Base-by-base conservation (phyloP, 2,888 invertebrate species). In the Drosophila bunnanda region DNA sequence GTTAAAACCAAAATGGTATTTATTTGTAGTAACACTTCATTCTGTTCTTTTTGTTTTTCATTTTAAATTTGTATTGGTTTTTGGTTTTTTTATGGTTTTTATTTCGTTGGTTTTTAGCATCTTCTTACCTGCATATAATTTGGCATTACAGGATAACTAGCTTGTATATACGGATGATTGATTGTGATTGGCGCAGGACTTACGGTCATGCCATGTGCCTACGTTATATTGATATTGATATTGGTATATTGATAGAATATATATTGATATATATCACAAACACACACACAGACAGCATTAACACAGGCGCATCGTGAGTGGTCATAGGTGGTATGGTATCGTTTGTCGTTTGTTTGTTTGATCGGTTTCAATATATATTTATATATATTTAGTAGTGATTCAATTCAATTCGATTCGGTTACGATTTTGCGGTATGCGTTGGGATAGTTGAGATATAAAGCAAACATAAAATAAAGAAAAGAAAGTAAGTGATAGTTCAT, bases 181-280 rank as follows among this genome's bases (percentile, higher is more conserved):
- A 92, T 92, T 90, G 93, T 93, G 93, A 92, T 92, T 91, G 93
- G 93, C 92, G 93, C 92, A 91, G 93, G 93, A 92, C 92, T 92
- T 90, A 93, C 92, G 81, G 92, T 93, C 92, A 93, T 92, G 91
- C 93, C 93, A 91, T 93, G 93, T 91, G 93, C 93, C 93, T 93
- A 91, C 52, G 64, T 69, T 46, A 46, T 61, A 50, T 50, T 50
- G 50, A 15, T 50, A 34, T 76, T 76, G 75, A 77, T 77, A 61
- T 76, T 53, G 66, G 46, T 41, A 65, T 48, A 74, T 77, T 58
- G 79, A 75, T 68, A 70, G 55, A 62, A 66, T 72, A 56, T 66
- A 73, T 75, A 70, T 73, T 65, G 46, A 78, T 74, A 78, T 74
- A 75, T 75, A 75, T 75, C 71, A 73, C 73, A 85, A 79, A 76